These are phyloP conservation scores for Netelia melanura DNA, from an alignment of 2,888 invertebrate species.

Conservation along the genomic window DNA sequence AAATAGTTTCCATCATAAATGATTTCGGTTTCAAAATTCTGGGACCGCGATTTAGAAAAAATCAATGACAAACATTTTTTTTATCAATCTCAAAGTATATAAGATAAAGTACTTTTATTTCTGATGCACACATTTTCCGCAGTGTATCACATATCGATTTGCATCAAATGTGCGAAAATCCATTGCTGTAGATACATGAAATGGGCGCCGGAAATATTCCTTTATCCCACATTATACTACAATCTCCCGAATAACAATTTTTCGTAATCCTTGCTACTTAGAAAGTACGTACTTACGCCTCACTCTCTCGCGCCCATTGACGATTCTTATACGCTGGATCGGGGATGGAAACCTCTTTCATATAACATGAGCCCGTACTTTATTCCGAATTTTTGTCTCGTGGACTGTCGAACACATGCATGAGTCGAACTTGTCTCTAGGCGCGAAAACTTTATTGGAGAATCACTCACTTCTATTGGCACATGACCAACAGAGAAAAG, in stretches of 20 bases:
- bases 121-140: too few species aligned
- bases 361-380: conserved; percentile 54
- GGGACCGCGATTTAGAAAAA: too few species aligned
- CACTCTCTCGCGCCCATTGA: conserved; percentile 10
- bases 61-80: too few species aligned
- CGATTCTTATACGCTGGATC: conserved; percentile 38
- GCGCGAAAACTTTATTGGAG: conserved; percentile 55
- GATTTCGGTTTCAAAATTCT: too few species aligned
- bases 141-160: too few species aligned
- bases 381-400: conserved; percentile 36
- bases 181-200: conserved; percentile 13
- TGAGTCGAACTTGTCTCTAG: conserved; percentile 45
- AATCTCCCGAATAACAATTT: conserved; percentile 59
- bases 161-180: conserved; percentile 43
- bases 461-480: conserved; percentile 58
- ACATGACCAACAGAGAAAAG: conserved; percentile 5
- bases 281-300: conserved; percentile 33
- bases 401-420: conserved; percentile 58
- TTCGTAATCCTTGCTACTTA: conserved; percentile 67
- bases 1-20: too few species aligned
- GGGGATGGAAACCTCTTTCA: conserved; percentile 53
- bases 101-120: too few species aligned
- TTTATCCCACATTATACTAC: conserved; percentile 22
- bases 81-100: too few species aligned
- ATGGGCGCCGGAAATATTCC: conserved; percentile 41